Conservation (phyloP, 2,888 invertebrate species). For the Seira ritae region DNA sequence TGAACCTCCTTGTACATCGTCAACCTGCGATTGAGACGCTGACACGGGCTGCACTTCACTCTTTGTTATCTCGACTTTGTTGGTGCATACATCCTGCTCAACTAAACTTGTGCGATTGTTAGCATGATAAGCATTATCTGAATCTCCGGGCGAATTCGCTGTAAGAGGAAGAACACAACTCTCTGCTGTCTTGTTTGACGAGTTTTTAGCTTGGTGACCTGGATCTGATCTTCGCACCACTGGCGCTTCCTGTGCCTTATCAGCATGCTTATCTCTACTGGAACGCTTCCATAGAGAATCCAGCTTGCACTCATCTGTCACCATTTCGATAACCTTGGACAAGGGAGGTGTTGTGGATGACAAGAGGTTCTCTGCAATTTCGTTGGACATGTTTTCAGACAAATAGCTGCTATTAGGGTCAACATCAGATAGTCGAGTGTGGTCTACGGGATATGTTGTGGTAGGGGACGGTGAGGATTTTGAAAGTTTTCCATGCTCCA, state of each 20-base stretch:
- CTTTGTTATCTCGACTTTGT: background rate
- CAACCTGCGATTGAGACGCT: background rate
- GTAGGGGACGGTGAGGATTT: conserved; percentile 1
- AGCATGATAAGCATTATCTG: background rate
- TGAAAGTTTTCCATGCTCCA: conserved; percentile 20
- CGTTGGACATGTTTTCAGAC: conserved; percentile 52
- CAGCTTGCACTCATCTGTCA: conserved; percentile 6
- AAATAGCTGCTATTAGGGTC: conserved; percentile 27
- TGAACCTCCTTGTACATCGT: background rate
- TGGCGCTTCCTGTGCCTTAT: background rate
- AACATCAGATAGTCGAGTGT: background rate
- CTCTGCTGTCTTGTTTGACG: background rate
- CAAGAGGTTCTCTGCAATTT: conserved; percentile 42
- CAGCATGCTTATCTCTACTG: background rate
- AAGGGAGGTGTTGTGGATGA: conserved; percentile 15
- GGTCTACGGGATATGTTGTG: background rate
- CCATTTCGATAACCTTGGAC: conserved; percentile 1
- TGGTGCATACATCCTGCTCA: background rate
- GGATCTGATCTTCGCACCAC: background rate
- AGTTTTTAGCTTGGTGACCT: background rate
- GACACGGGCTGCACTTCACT: background rate
- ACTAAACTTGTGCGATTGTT: too few relatives aligned
- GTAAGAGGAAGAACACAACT: too few relatives aligned
- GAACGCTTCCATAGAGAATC: background rate
- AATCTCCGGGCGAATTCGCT: background rate